Percentiles rank a stretch among this genome's conserved stretches.
phyloP scores from a whole-genome alignment of 1,140 invertebrate genomes.

The Bacillus rossius region DNA sequence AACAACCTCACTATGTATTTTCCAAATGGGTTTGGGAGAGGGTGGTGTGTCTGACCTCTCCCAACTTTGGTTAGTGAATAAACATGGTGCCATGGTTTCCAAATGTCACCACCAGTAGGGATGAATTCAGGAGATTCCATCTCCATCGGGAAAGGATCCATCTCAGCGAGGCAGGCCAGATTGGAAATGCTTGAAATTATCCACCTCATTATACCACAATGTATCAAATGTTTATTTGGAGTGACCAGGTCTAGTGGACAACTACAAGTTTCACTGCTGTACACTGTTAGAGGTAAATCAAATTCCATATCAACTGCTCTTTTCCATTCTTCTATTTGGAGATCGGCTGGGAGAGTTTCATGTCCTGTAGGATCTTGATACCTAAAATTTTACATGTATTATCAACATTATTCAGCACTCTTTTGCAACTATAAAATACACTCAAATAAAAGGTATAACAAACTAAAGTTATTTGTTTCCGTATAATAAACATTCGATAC shows the following conservation, averaged over 20 bases:
- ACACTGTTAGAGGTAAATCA: background rate
- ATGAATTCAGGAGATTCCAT: slow-evolving; percentile 22
- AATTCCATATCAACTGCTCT: background rate
- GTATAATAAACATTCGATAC: too few species aligned
- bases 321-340: background rate
- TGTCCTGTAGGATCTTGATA: background rate
- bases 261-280: background rate
- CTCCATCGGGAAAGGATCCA: slow-evolving; percentile 22
- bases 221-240: background rate
- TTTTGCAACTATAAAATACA: too few species aligned
- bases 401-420: too few species aligned
- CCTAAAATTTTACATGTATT: too few species aligned
- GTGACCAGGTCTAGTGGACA: background rate
- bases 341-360: background rate
- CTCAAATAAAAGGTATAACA: too few species aligned
- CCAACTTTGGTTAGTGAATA: slow-evolving; percentile 33
- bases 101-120: slow-evolving; percentile 23
- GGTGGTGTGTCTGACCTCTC: slow-evolving; percentile 10
- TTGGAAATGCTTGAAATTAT: background rate
- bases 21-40: slow-evolving; percentile 13
- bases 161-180: background rate
- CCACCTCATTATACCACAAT: background rate
- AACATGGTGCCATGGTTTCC: slow-evolving; percentile 33
- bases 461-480: too few species aligned
- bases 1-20: slow-evolving; percentile 31